Evolutionary conservation across 2,113 vertebrate genomes (phyloP), one percentile per base, ranked within the genome.

Genomic region (Forbesichthys agassizii): DNA sequence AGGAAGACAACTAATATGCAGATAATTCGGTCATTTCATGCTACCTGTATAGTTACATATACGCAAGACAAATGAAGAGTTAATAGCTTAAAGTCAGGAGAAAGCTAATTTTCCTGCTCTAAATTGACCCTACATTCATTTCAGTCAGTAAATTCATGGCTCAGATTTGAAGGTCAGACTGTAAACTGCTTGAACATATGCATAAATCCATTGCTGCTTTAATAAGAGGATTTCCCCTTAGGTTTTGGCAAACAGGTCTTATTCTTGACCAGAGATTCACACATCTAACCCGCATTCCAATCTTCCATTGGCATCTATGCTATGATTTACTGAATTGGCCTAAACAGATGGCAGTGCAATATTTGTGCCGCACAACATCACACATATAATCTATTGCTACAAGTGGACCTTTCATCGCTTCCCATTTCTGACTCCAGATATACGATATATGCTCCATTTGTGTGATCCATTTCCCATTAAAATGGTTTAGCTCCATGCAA

Each of bases 81-180:
- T 27, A 80, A 84, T 83, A 79, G 86, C 78, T 86, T 82, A 82
- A 86, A 86, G 80, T 79, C 70, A 66, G 85, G 81, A 86, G 75
- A 86, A 88, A 83, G 75, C 55, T 59, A 85, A 75, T 71, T 65
- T 61, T 77, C 81, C 77, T 78, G 85, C 83, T 83, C 84, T 77
- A 78, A 88, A 88, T 82, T 77, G 81, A 88, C 86, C 79, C 79
- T 83, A 91, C 88, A 91, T 89, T 90, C 88, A 90, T 82, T 86
- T 89, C 86, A 90, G 86, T 91, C 83, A 89, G 84, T 79, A 81
- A 79, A 84, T 80, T 88, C 88, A 90, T 90, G 88, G 90, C 90
- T 91, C 90, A 91, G 88, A 88, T 89, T 90, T 88, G 79, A 89
- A 87, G 85, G 83, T 90, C 84, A 86, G 84, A 88, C 80, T 88